Evolutionary conservation across 2,797 vertebrate species (phyloP).

Genomic region (Anniella stebbinsi): DNA sequence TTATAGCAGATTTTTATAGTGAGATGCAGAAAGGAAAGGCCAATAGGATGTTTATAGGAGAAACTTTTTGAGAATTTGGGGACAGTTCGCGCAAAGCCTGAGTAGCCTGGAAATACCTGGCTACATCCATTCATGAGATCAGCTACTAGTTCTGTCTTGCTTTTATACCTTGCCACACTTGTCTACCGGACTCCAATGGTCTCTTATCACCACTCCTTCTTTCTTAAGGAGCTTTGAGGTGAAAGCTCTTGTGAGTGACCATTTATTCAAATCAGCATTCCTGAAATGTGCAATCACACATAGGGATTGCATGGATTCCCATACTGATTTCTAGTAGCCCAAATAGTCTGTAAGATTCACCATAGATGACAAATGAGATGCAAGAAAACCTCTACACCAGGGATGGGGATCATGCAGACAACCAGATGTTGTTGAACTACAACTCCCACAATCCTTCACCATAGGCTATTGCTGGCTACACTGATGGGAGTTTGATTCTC

Average conservation of each 20-base stretch:
- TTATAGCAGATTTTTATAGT: neutral
- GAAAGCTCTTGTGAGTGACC: neutral
- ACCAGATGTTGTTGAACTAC: no score
- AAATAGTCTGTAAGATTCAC: neutral
- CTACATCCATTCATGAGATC: neutral
- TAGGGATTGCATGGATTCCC: neutral
- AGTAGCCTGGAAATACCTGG: neutral
- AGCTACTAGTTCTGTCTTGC: neutral
- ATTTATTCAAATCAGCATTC: neutral
- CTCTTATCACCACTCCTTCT: neutral
- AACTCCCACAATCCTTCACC: no score
- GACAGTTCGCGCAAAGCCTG: neutral
- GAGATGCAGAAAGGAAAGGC: neutral
- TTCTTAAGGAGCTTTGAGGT: neutral
- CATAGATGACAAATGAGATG: neutral
- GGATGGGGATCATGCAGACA: no score
- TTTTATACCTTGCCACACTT: neutral
- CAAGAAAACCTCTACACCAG: neutral
- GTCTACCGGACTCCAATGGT: neutral
- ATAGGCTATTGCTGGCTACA: no score
- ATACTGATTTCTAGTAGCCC: neutral
- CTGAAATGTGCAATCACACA: neutral
- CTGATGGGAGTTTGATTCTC: neutral
- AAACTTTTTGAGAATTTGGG: neutral
- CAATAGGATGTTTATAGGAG: neutral